Conservation (phyloP, 2,888 invertebrate species). For the Altica lythri region DNA sequence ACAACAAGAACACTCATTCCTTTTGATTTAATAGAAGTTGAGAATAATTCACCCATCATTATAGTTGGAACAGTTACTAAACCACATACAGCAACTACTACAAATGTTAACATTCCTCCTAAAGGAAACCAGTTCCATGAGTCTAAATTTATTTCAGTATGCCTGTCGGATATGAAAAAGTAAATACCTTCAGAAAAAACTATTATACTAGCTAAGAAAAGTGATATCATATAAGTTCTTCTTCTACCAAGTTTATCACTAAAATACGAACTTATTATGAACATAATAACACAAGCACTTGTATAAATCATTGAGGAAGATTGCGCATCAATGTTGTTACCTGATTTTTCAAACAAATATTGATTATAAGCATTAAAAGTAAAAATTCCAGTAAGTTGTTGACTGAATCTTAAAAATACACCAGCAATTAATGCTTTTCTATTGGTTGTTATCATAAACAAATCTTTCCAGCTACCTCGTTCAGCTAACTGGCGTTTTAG, state of each 20-base stretch:
- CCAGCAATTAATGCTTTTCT: slow-evolving; percentile 43
- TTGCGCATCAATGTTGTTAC: slow-evolving; percentile 43
- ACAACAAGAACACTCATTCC: too few species aligned
- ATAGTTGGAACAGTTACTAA: slow-evolving; percentile 45
- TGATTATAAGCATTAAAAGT: slow-evolving; percentile 44
- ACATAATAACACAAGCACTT: slow-evolving; percentile 29
- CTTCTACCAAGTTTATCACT: slow-evolving; percentile 42
- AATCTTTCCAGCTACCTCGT: slow-evolving; percentile 43
- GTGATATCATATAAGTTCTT: slow-evolving; percentile 41
- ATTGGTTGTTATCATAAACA: slow-evolving; percentile 41
- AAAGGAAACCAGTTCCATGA: slow-evolving; percentile 45
- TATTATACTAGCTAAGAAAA: slow-evolving; percentile 36
- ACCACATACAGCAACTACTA: slow-evolving; percentile 41
- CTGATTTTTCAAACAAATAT: slow-evolving; percentile 46
- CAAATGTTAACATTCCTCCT: slow-evolving; percentile 45
- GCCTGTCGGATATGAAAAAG: slow-evolving; percentile 39
- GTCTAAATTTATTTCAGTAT: slow-evolving; percentile 35
- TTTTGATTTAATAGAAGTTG: slow-evolving; percentile 46
- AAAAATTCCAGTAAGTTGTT: slow-evolving; percentile 44
- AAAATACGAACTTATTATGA: slow-evolving; percentile 35
- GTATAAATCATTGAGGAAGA: slow-evolving; percentile 38
- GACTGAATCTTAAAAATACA: slow-evolving; percentile 41
- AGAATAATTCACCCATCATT: slow-evolving; percentile 48
- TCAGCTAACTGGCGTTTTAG: slow-evolving; percentile 45
- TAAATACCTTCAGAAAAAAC: slow-evolving; percentile 40